Conservation (phyloP, 2,113 vertebrate genomes). For the Hippocampus guttulatus region DNA sequence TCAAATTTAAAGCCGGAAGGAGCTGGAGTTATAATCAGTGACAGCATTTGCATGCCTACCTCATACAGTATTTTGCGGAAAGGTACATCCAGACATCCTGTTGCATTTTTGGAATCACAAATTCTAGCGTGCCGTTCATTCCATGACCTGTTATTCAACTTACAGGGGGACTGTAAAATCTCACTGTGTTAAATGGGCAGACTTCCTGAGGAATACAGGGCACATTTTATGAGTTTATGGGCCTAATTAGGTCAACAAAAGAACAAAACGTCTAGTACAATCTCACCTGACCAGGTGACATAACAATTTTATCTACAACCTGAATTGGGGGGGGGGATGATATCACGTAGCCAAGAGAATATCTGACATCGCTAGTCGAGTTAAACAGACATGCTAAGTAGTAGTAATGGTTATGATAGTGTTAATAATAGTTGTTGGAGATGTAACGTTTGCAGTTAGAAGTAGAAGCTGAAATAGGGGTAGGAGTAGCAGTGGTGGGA, state of each 20-base stretch:
- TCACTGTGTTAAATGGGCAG: conserved; percentile 26
- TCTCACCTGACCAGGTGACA: conserved; percentile 22
- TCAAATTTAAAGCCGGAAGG: background rate
- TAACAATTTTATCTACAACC: conserved; percentile 16
- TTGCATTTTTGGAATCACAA: background rate
- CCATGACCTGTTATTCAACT: conserved; percentile 22
- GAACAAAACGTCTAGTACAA: conserved; percentile 39
- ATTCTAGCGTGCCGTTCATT: background rate
- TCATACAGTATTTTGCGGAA: background rate
- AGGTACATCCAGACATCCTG: background rate
- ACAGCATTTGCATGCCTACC: background rate
- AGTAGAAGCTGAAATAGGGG: too few relatives aligned
- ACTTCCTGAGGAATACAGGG: conserved; percentile 56
- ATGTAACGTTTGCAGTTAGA: too few relatives aligned
- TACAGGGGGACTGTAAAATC: conserved; percentile 25
- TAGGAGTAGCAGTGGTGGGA: too few relatives aligned
- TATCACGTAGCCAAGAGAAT: conserved; percentile 46
- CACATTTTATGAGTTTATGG: conserved; percentile 51
- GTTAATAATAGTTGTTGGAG: too few relatives aligned
- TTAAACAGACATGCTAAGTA: too few relatives aligned
- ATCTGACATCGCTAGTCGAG: conserved; percentile 12
- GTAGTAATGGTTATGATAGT: background rate
- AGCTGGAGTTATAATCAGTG: too few relatives aligned
- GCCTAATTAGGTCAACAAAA: conserved; percentile 40
- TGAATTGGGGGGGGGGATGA: conserved; percentile 13